Evolutionary conservation across 2,797 vertebrate species (phyloP).

Genomic region (Cossypha caffra): DNA sequence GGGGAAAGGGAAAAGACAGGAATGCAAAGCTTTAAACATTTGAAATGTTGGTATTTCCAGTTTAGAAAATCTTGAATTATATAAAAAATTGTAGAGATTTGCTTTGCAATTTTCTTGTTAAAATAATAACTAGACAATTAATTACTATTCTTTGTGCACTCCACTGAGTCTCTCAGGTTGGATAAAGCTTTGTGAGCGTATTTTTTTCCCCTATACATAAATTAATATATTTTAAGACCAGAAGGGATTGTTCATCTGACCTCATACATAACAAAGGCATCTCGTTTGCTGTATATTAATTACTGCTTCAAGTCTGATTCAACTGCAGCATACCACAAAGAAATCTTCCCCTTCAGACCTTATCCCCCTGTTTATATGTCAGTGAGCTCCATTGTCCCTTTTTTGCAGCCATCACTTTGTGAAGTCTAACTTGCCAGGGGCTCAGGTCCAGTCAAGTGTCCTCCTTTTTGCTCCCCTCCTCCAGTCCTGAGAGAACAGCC

Average conservation of each 20-base stretch:
- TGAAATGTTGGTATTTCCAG: background rate
- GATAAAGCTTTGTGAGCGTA: background rate
- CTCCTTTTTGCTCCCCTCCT: background rate
- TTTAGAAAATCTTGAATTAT: background rate
- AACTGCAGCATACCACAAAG: background rate
- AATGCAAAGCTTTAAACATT: background rate
- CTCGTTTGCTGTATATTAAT: background rate
- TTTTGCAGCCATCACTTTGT: background rate
- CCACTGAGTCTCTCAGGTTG: background rate
- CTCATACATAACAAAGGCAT: background rate
- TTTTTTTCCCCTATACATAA: background rate
- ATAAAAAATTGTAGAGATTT: background rate
- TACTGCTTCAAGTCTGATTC: background rate
- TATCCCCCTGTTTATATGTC: background rate
- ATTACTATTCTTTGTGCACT: background rate
- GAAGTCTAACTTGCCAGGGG: background rate
- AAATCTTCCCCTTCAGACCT: background rate
- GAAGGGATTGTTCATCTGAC: background rate
- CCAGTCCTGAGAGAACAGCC: background rate
- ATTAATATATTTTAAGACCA: conserved; percentile 23
- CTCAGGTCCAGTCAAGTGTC: background rate
- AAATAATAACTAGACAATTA: background rate
- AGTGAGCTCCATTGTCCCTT: background rate
- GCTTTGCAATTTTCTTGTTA: background rate
- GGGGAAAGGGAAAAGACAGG: background rate